phyloP scores from a whole-genome alignment of 1,140 invertebrate species.

The Ylistrum balloti region DNA sequence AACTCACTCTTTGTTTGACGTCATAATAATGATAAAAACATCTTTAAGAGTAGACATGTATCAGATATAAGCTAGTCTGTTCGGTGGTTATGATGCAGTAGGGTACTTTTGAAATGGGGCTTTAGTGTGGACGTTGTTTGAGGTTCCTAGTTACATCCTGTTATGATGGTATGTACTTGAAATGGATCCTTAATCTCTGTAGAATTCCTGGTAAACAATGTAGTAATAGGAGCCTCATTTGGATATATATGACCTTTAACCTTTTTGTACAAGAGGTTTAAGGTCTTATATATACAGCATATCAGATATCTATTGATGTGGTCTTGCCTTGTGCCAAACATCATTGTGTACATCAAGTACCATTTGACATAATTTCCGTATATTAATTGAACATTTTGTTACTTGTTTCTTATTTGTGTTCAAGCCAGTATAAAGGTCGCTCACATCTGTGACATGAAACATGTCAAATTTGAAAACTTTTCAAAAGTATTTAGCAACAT shows the following conservation, averaged over 20 bases:
- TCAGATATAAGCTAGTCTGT: too few species aligned
- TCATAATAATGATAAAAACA: too few species aligned
- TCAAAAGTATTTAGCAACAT: too few species aligned
- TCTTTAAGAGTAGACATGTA: too few species aligned
- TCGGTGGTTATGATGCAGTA: too few species aligned
- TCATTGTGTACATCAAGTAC: constrained; percentile 4
- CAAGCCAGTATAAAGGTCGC: background rate
- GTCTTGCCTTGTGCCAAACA: background rate
- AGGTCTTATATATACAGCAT: background rate
- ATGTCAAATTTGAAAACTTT: too few species aligned
- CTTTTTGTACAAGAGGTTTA: background rate
- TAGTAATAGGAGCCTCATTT: background rate
- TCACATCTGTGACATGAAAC: background rate
- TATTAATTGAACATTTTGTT: background rate
- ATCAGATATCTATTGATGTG: background rate
- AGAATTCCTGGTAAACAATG: constrained; percentile 25
- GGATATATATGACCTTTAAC: background rate
- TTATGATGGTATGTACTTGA: background rate
- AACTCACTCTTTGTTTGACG: too few species aligned
- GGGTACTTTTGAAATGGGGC: background rate
- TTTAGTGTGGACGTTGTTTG: background rate
- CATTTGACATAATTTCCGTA: background rate
- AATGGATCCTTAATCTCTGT: background rate
- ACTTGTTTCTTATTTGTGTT: constrained; percentile 3
- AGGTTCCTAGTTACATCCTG: background rate